Evolutionary conservation across 1,140 invertebrate species (phyloP), one percentile per base, ranked within the genome.

Genomic region (Drosophila kohkoa): DNA sequence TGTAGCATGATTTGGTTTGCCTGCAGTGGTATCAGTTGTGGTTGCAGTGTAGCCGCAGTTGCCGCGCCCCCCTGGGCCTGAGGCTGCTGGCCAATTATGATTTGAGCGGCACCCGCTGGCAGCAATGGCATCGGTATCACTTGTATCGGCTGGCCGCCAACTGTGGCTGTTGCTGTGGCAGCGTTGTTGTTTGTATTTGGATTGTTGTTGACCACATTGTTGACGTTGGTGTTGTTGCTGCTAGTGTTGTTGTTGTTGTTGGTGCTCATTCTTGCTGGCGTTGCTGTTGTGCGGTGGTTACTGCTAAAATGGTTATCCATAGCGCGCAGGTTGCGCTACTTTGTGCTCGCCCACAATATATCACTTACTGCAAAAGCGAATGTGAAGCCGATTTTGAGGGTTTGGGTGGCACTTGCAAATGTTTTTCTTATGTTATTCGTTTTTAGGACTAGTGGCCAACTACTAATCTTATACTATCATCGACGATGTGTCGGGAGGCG

Each of bases 341-440:
- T 63, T 66, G 51, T 62, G 45, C 65, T 54, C 82, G 77, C 78
- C 78, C 69, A 66, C 75, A 71, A 82, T 64, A 80, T 75, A 88
- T 86, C 82, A 89, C 89, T 89, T 85, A 91, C 91, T 92, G 87
- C 69, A 92, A 92, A 92, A 92, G 86, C 88, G 91, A 91, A 92
- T 79, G 67, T 82, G 79, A 92, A 87, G 81, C 88, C 88, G 79
- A 81, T 89, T 88, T 88, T 91, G 85, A 92, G 82, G 85, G 81
- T 82, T 38, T 38, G 79, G 81, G 58, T 80, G 82, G 63, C 86
- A 82, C 77, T 81, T 81, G 35, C 5, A 68, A 81, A 70, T 69
- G 75, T 74, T 75, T 71, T 60, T 38, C 7, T 38, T 48, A 25
- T 25, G 20, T 25, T 81, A 65, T 76, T 66, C 66, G 64, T 83